Base-by-base conservation (phyloP, 2,113 vertebrate genomes). In the Atherinomorus stipes region DNA sequence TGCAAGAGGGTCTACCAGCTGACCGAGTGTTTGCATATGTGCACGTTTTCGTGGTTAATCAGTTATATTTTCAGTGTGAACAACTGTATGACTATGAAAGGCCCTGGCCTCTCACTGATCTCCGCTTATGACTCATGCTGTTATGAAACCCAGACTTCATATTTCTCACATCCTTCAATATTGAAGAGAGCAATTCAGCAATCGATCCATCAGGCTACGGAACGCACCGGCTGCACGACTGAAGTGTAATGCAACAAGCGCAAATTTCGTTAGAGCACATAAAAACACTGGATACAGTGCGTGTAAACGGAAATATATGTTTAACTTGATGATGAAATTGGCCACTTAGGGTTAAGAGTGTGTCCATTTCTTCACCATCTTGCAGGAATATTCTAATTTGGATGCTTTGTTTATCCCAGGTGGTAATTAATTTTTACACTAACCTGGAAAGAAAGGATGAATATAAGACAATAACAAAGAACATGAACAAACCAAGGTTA, bases 51-150 rank as follows among this genome's bases (percentile, higher is more conserved):
- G 82, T 87, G 86, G 84, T 88, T 88, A 59, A 86, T 90, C 61
- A 65, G 50, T 67, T 59, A 61, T 58, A 73, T 77, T 83, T 81
- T 81, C 74, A 64, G 21, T 75, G 71, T 83, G 58, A 61, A 80
- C 31, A 78, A 70, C 51, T 72, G 18, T 69, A 77, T 57, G 76
- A 83, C 59, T 69, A 49, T 61, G 64, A 87, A 85, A 88, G 64
- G 58, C 65, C 62, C 63, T 88, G 79, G 83, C 90, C 80, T 81
- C 76, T 83, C 64, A 83, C 65, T 23, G 71, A 87, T 85, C 85
- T 90, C 56, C 63, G 4, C 82, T 67, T 87, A 90, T 93, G 93
- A 94, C 80, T 93, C 92, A 93, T 64, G 73, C n/a, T 19, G 62
- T 70, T 73, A 38, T 81, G 83, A 87, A 89, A 89, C 89, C 63